A percentile compares a stretch with the other conserved stretches of the same genome.
Conservation (phyloP, 2,113 vertebrate species). For the Noctilio leporinus region DNA sequence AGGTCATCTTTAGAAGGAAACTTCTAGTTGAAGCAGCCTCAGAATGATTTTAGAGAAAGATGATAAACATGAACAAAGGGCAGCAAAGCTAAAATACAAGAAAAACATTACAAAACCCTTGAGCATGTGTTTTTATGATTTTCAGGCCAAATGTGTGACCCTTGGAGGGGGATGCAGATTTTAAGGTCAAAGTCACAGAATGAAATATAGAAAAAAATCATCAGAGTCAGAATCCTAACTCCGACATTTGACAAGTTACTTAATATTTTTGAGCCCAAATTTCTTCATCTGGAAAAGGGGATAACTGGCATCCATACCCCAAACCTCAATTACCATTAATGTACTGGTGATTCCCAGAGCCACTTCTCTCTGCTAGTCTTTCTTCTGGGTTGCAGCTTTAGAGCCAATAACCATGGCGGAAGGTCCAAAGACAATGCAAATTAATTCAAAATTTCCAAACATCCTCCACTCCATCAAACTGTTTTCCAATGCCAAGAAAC, state of each 20-base stretch:
- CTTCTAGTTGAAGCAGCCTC: neutral
- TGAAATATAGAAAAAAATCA: conserved; percentile 4
- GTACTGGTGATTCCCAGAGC: neutral
- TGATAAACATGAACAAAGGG: conserved; percentile 11
- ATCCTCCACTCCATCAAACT: neutral
- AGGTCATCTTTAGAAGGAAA: neutral
- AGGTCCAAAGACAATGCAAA: neutral
- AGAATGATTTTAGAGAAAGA: conserved; percentile 19
- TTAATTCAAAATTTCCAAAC: neutral
- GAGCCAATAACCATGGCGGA: neutral
- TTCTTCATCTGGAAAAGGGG: neutral
- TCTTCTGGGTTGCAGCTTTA: neutral
- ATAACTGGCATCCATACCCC: neutral
- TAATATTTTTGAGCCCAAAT: neutral
- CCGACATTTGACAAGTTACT: conserved; percentile 7
- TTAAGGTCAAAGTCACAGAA: conserved; percentile 36
- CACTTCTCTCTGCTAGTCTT: neutral
- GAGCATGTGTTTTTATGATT: conserved; percentile 30
- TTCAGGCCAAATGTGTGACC: conserved; percentile 38
- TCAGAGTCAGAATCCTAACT: conserved; percentile 20
- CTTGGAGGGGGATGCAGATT: neutral
- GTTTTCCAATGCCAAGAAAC: neutral
- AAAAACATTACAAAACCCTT: conserved; percentile 44
- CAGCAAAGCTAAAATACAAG: neutral
- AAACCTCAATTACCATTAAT: neutral